phyloP scores from a whole-genome alignment of 2,113 vertebrate species.

The Aegithalos caudatus region DNA sequence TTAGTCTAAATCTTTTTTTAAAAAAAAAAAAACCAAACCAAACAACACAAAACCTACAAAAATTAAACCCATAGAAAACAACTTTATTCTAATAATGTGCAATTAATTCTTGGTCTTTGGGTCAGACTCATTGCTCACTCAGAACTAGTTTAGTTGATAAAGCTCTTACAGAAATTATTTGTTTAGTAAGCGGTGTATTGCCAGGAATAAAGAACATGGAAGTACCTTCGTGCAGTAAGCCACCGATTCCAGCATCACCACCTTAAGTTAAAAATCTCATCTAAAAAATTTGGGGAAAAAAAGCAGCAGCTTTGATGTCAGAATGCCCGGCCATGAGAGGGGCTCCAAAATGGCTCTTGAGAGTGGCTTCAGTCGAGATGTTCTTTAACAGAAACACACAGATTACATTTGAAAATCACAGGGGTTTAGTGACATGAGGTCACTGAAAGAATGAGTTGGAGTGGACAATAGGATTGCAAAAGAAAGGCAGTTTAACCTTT shows the following conservation, averaged over 20 bases:
- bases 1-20: conserved; percentile 64
- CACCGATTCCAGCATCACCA: background rate
- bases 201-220: conserved; percentile 6
- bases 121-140: conserved; percentile 61
- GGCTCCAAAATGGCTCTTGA: background rate
- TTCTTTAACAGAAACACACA: background rate
- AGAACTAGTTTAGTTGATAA: conserved; percentile 43
- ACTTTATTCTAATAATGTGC: conserved; percentile 69
- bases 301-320: background rate
- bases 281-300: background rate
- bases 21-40: background rate
- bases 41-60: background rate
- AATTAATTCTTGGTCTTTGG: conserved; percentile 72
- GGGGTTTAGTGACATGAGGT: background rate
- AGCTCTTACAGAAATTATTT: conserved; percentile 30
- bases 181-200: conserved; percentile 36
- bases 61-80: background rate
- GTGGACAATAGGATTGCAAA: background rate
- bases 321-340: background rate
- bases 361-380: background rate
- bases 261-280: conserved; percentile 5
- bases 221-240: background rate
- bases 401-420: background rate
- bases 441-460: background rate
- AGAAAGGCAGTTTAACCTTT: background rate